Evolutionary conservation across 2,888 invertebrate species (phyloP), one percentile per base, ranked within the genome.

Genomic region (Patella caerulea): DNA sequence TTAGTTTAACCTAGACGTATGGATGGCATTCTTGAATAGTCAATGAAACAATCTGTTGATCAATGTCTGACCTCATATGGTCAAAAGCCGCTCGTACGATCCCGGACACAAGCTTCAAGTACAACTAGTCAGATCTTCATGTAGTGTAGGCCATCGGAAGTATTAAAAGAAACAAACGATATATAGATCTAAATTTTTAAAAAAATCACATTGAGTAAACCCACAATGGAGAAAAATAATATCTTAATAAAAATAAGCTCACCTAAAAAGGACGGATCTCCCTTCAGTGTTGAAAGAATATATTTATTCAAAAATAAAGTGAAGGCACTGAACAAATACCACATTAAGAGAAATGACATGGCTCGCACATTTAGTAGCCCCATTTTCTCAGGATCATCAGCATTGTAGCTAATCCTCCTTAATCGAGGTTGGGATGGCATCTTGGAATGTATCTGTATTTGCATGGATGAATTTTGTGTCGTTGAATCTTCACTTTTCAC

Each of bases 251-350:
- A 45, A 45, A 9, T 45, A 45, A 9, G 45, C 87, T 86, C 83
- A 95, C 95, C 95, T 89, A 95, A 91, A 79, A 95, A 92, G 76
- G 95, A 94, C 24, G 95, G 95, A 91, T 95, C 95, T 72, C 95
- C 95, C 90, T 94, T 93, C 89, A 95, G 93, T 85, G 94, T 95
- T 0, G 95, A 94, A 79, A 96, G 92, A 87, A 95, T 95, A 89
- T 95, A 95, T 89, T 95, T 96, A 92, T 96, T 95, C 79, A 95
- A 92, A 91, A 96, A 95, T 74, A 96, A 92, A 2, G 95, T 95
- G 89, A 94, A 95, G 12, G 94, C 95, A 90, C 95, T 95, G 90
- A 96, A 95, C 88, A 95, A 93, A 88, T 95, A 95, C 95, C 95
- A 95, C 80, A 95, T 90, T 74, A 94, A 78, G 5, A 91, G 86